Conservation (phyloP, 1,140 invertebrate species). For the Melanaphis sacchari region DNA sequence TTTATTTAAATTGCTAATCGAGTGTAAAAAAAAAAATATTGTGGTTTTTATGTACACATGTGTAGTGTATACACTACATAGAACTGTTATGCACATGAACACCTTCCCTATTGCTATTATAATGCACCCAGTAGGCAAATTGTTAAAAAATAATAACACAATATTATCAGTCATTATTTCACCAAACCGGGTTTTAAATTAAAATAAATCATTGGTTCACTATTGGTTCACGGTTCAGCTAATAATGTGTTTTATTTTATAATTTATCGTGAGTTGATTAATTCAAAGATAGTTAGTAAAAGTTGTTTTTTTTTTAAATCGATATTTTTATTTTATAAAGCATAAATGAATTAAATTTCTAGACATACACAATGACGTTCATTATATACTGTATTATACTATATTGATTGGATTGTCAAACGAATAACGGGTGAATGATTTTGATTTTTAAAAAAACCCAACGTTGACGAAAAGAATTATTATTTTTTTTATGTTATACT, state of each 20-base stretch:
- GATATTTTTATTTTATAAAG: not conserved
- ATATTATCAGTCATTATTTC: not conserved
- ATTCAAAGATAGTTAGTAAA: slow-evolving; percentile 4
- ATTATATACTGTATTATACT: not conserved
- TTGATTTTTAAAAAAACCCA: not conserved
- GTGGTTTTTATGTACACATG: not conserved
- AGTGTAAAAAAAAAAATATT: not conserved
- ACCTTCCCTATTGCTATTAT: not conserved
- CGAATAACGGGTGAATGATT: not conserved
- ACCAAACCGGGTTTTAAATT: not conserved
- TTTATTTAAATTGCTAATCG: not conserved
- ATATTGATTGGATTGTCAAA: not conserved
- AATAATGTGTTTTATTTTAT: not conserved
- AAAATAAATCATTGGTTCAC: not conserved
- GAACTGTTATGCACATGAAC: not conserved
- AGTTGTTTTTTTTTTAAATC: not conserved
- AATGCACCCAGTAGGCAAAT: not conserved
- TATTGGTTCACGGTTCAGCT: not conserved
- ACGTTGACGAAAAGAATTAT: not conserved
- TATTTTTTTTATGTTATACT: too few species aligned
- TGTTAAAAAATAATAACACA: not conserved
- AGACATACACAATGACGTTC: not conserved
- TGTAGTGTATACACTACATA: not conserved
- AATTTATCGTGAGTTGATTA: not conserved
- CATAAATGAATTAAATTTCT: not conserved